Percentiles rank a stretch among this genome's conserved stretches.
phyloP scores from a whole-genome alignment of 2,113 vertebrate genomes.

The Perca flavescens region DNA sequence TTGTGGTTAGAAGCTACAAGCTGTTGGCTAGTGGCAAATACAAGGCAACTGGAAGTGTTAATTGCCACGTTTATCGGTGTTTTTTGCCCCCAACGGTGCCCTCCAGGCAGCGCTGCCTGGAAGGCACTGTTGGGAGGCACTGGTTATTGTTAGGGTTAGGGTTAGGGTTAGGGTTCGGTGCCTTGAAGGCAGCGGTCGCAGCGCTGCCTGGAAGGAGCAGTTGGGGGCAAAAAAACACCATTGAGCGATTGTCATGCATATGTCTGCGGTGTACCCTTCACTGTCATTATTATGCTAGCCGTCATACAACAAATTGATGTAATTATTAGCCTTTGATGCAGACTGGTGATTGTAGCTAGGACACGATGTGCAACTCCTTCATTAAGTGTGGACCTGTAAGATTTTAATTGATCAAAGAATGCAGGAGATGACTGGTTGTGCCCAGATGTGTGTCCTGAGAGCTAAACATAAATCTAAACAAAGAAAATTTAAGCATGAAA shows the following conservation, averaged over 20 bases:
- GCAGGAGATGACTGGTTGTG: no score
- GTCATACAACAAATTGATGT: neutral
- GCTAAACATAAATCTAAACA: neutral
- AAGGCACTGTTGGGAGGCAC: no score
- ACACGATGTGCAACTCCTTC: neutral
- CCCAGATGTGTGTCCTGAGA: neutral
- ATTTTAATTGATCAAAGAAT: neutral
- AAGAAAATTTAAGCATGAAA: no score
- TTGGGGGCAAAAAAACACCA: no score
- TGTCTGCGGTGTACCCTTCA: neutral
- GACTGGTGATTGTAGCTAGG: neutral
- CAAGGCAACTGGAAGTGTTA: neutral
- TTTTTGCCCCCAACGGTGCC: no score
- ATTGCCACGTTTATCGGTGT: neutral
- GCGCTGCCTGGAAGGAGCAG: no score
- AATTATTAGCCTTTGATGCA: constrained; percentile 1
- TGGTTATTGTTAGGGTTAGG: no score
- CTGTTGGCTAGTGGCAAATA: neutral
- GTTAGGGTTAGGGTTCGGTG: no score
- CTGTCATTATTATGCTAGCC: neutral
- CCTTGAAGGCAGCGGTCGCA: no score
- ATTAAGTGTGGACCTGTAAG: no score
- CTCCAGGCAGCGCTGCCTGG: no score
- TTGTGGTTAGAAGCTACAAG: neutral
- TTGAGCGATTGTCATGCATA: neutral